Base-by-base conservation (phyloP, 2,113 vertebrate genomes). In the Mormyrus lacerda region DNA sequence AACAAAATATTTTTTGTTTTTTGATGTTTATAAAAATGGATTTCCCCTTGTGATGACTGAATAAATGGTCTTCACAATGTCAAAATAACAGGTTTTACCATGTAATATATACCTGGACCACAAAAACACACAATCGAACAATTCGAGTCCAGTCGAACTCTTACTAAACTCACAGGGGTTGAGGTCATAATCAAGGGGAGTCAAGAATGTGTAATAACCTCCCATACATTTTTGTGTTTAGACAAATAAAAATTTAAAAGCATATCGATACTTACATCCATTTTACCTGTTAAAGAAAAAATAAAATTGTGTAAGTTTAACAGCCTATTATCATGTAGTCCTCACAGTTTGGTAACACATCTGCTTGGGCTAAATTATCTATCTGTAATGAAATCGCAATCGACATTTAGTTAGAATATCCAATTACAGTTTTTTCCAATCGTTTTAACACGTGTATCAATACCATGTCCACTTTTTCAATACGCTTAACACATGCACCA, bases 211-310 rank as follows among this genome's bases (percentile, higher is more conserved):
- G 24, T 61, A 61, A 61, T 27, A 65, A 65, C 8, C 24, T 55
- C 53, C 53, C 17, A 19, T 55, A 55, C 53, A 55, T 55, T 55
- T 27, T 65, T 61, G 7, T n/a, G 24, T 27, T 61, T 65, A 65
- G 8, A 65, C n/a, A n/a, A 65, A 65, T 65, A 69, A 65, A 65
- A 58, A 11, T 31, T 65, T 27, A 13, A 65, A 65, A 69, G 84
- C 50, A n/a, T 85, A 50, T 85, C 21, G 39, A 42, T 89, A 93
- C 91, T 93, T 90, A 93, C 91, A 88, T 92, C 69, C 92, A 93
- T 93, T 55, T 79, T 91, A 87, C 51, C 92, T 93, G 86, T 48
- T 85, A 91, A 76, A 42, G 7, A 89, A 88, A 27, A 90, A 31
- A 89, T 13, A 47, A 86, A 88, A 47, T 27, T 27, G 87, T 35